Evolutionary conservation across 1,140 invertebrate genomes (phyloP), one percentile per base, ranked within the genome.

Genomic region (Agrilus planipennis): DNA sequence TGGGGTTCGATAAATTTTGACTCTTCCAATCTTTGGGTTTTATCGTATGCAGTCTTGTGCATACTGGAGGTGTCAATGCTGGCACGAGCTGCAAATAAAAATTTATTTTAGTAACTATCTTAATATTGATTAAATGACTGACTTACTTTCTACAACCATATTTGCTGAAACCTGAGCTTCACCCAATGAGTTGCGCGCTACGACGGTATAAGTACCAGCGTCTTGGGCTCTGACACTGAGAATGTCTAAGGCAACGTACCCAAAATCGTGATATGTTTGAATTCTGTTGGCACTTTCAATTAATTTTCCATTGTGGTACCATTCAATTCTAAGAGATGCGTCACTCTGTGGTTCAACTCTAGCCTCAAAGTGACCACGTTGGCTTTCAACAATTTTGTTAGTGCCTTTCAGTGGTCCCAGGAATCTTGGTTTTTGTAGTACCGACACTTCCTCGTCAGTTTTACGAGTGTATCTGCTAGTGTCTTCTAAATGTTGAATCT

Each of bases 301-400:
- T 34, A 83, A 70, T 57, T 83, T 81, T 7, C 86, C 86, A 64
- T 94, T 92, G 53, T 86, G 84, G 53, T 88, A 90, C 89, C 89
- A 92, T 64, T 91, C 87, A 42, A 89, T 79, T 40, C 72, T 76
- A 76, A 96, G 79, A 1, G 78, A 84, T 3, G 87, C 67, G 63
- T 96, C 92, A 56, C 77, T 90, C 58, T 89, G 85, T 2, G 92
- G 92, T 57, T 95, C 90, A 27, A 94, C 81, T 41, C 89, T 80
- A 25, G 85, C 87, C 71, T 97, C 93, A 59, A 98, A 97, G 59
- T 97, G 92, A 46, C 90, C 91, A 22, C 87, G 73, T 68, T 98
- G 91, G 9, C 88, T 87, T 69, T 98, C 94, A n/a, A 88, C 76
- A 49, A 98, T 85, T 55, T 89, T 89, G 53, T 82, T 91, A 9